These are phyloP conservation scores for Ligdia adustata DNA, from an alignment of 2,888 invertebrate genomes.

Conservation along the genomic window DNA sequence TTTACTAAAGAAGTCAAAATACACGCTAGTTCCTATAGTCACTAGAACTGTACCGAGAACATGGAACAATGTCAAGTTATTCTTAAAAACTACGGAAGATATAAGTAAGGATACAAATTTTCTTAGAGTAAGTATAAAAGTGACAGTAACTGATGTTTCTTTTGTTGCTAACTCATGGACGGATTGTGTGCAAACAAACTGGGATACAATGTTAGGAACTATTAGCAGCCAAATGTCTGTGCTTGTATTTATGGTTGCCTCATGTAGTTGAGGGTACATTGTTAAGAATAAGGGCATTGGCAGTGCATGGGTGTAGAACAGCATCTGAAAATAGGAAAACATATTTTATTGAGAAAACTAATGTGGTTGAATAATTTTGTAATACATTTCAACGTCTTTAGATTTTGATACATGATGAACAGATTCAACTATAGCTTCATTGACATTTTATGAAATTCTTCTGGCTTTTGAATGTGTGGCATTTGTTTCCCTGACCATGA, in stretches of 20 bases:
- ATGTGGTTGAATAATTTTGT: too few species aligned
- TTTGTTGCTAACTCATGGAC: conserved; percentile 70
- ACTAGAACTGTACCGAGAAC: conserved; percentile 65
- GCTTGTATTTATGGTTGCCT: conserved; percentile 46
- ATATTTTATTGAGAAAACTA: background rate
- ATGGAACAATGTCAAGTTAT: conserved; percentile 66
- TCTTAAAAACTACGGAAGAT: conserved; percentile 73
- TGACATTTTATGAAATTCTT: too few species aligned
- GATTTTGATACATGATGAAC: too few species aligned
- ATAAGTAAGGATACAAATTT: conserved; percentile 70
- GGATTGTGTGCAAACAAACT: conserved; percentile 69
- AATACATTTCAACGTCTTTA: too few species aligned
- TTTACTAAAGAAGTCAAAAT: conserved; percentile 67
- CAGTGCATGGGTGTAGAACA: conserved; percentile 71
- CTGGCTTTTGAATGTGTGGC: too few species aligned
- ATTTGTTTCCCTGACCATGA: too few species aligned
- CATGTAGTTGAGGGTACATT: conserved; percentile 57
- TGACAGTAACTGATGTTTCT: conserved; percentile 70
- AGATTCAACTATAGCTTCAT: too few species aligned
- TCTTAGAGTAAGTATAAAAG: conserved; percentile 71
- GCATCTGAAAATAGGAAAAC: conserved; percentile 62
- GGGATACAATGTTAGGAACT: conserved; percentile 59
- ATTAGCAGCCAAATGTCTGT: conserved; percentile 60
- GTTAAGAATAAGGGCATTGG: conserved; percentile 67
- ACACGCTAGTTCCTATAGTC: conserved; percentile 67